Evolutionary conservation across 1,140 invertebrate genomes (phyloP), one percentile per base, ranked within the genome.

Genomic region (Drosophila pallidifrons): DNA sequence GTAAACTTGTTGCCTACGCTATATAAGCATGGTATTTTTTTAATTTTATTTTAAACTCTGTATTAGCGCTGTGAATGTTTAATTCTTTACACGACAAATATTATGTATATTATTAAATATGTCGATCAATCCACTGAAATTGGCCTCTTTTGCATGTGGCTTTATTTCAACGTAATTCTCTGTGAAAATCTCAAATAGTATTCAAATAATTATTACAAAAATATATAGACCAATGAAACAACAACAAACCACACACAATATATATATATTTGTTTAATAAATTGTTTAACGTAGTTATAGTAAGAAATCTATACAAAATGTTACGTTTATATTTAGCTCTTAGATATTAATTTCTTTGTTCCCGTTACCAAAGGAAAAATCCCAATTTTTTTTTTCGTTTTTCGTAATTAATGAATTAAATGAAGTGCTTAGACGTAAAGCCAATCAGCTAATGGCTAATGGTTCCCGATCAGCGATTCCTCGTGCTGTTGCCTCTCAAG

Each of bases 401-500:
- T 43, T 25, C 35, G 20, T 16, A 43, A 55, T 65, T 55, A 51
- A 47, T 63, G 46, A 8, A 38, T 38, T 43, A 10, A 69, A 32
- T 55, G 41, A 30, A 35, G 46, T 35, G 55, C 30, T 60, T 54
- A 51, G 16, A 41, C 8, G 5, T 38, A 20, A 20, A 35, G 41
- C 46, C 73, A 71, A 16, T 75, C 35, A 41, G 15, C 35, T 57
- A 57, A 20, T 57, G 52, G 65, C 61, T 20, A 55, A 69, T 70
- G 76, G 47, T 78, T 81, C 11, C 75, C 91, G 43, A 92, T 92
- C 51, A 92, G 79, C 35, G 91, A 85, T 75, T 92, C 91, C 61
- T 92, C 91, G 32, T 92, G 91, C 55, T 92, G 85, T 74, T 88
- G 91, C 59, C 79, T 91, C 35, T 92, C 89, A 15, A 92, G 51